Percentiles rank a stretch among this genome's conserved stretches.
Conservation (phyloP, 2,888 invertebrate species). For the Chaetoderma sp. region DNA sequence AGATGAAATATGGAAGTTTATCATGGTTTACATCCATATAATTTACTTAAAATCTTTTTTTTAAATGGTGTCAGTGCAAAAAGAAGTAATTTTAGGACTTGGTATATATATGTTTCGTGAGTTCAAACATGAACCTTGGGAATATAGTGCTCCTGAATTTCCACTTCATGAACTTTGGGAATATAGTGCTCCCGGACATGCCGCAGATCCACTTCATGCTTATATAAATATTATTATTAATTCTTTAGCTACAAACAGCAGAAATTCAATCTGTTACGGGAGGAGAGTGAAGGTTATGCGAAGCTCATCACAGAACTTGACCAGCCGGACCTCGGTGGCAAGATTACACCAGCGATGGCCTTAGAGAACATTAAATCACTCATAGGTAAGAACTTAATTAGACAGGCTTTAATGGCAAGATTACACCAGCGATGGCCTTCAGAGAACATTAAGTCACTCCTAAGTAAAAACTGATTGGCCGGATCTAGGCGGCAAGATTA, state of each 20-base stretch:
- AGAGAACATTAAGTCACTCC: slow-evolving; percentile 92
- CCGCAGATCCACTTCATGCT: neutral
- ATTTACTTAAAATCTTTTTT: too few species aligned
- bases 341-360: slow-evolving; percentile 71
- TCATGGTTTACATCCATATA: too few species aligned
- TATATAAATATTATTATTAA: neutral
- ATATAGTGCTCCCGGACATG: too few species aligned
- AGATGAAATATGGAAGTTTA: too few species aligned
- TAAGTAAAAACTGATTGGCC: slow-evolving; percentile 79
- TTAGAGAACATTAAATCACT: slow-evolving; percentile 92
- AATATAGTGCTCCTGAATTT: too few species aligned
- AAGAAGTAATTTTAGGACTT: too few species aligned
- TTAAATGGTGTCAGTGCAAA: too few species aligned
- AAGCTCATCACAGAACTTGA: slow-evolving; percentile 94
- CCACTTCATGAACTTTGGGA: too few species aligned
- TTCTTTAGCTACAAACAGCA: slow-evolving; percentile 95
- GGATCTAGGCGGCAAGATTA: slow-evolving; percentile 71
- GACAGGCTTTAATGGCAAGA: slow-evolving; percentile 72
- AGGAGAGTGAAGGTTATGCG: slow-evolving; percentile 99
- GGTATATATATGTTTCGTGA: too few species aligned
- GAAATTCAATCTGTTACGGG: slow-evolving; percentile 97
- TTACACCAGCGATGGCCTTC: slow-evolving; percentile 74
- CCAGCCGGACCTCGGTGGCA: slow-evolving; percentile 76
- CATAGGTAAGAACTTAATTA: slow-evolving; percentile 80
- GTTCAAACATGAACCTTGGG: too few species aligned